Conservation (phyloP, 2,113 vertebrate species). For the Telmatochromis sp. region DNA sequence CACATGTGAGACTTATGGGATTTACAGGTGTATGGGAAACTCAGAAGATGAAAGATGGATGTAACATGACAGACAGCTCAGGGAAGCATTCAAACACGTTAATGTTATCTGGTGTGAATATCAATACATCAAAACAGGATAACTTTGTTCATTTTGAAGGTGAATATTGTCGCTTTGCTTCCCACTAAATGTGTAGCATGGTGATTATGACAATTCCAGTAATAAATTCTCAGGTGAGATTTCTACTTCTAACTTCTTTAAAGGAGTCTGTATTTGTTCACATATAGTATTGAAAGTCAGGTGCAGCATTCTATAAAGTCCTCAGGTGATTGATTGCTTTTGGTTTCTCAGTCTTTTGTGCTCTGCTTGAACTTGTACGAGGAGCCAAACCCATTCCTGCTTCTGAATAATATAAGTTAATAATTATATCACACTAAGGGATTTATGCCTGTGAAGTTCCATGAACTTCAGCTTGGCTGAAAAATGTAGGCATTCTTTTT, state of each 20-base stretch:
- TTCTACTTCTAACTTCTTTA: neutral
- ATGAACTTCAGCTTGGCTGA: neutral
- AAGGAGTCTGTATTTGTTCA: neutral
- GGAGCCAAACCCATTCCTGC: neutral
- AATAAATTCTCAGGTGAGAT: neutral
- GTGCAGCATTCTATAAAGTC: neutral
- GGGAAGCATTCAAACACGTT: neutral
- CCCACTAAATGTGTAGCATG: neutral
- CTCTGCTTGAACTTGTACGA: neutral
- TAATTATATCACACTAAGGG: neutral
- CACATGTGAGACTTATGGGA: constrained; percentile 22
- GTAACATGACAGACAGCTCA: neutral
- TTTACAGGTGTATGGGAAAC: neutral
- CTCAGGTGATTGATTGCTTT: neutral
- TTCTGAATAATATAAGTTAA: neutral
- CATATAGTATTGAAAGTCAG: neutral
- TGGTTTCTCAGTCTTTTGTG: neutral
- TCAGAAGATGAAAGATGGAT: neutral
- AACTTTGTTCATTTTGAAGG: neutral
- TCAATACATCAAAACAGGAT: neutral
- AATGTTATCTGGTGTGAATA: neutral
- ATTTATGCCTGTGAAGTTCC: neutral
- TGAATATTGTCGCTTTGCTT: neutral
- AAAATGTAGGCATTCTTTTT: neutral
- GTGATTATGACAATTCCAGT: neutral